A percentile compares a stretch with the other conserved stretches of the same genome.
phyloP scores from a whole-genome alignment of 2,113 vertebrate species.

The Tiliqua scincoides region DNA sequence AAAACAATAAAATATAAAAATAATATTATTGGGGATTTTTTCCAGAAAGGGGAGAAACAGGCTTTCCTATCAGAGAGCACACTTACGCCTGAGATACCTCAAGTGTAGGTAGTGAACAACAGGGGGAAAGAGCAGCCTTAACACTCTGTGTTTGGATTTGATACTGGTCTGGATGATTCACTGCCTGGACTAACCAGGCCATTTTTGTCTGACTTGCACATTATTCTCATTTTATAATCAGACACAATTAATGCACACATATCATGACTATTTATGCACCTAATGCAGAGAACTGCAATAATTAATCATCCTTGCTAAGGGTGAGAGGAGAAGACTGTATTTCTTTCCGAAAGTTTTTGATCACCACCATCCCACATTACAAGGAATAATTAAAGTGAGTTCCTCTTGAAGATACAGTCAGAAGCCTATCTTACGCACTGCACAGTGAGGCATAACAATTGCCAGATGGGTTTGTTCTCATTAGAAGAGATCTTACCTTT shows the following conservation, averaged over 20 bases:
- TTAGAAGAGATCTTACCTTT: slow-evolving; percentile 77
- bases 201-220: neutral
- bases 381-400: neutral
- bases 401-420: neutral
- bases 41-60: neutral
- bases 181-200: too few species aligned
- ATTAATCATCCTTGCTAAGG: neutral
- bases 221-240: neutral
- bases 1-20: neutral
- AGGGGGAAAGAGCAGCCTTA: neutral
- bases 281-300: neutral
- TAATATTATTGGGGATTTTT: neutral
- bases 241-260: neutral
- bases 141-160: neutral
- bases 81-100: neutral
- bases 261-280: too few species aligned
- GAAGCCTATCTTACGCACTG: neutral
- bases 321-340: neutral
- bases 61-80: neutral
- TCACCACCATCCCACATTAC: neutral
- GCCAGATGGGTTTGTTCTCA: neutral
- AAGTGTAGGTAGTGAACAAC: neutral
- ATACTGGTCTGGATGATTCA: neutral
- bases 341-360: neutral
- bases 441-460: neutral